Evolutionary conservation across 2,113 vertebrate genomes (phyloP).

Genomic region (Scomber colias): DNA sequence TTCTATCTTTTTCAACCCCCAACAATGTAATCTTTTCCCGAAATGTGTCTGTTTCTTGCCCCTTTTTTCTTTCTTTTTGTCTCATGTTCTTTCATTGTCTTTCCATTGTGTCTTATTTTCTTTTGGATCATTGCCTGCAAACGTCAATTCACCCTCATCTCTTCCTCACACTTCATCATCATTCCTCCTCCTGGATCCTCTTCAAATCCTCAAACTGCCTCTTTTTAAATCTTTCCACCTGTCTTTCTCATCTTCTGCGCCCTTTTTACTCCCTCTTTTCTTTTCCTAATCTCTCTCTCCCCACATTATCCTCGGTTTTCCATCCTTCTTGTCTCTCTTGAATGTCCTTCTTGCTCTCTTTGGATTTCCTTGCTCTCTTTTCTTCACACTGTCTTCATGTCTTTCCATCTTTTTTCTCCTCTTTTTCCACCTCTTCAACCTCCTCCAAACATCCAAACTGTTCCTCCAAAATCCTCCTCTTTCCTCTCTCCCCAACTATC

Average conservation of each 20-base stretch:
- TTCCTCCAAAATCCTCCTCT: neutral
- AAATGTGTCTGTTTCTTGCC: conserved; percentile 24
- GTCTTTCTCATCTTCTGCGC: conserved; percentile 1
- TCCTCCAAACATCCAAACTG: no score
- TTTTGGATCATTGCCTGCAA: conserved; percentile 15
- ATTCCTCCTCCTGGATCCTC: neutral
- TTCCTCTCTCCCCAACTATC: neutral
- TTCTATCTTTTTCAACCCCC: neutral
- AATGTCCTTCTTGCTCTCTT: neutral
- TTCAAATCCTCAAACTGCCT: conserved; percentile 1
- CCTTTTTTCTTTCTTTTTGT: neutral
- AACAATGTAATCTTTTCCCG: conserved; percentile 15
- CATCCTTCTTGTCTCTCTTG: neutral
- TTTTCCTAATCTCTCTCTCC: neutral
- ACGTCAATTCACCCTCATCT: neutral
- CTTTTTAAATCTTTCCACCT: conserved; percentile 3
- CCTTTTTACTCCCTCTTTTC: neutral
- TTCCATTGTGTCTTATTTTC: neutral
- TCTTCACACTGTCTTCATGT: no score
- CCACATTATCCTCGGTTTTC: neutral
- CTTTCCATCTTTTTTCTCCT: no score
- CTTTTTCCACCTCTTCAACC: no score
- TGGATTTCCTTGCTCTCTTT: neutral
- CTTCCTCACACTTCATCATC: neutral
- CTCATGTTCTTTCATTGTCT: neutral